Evolutionary conservation across 2,888 invertebrate species (phyloP).

Genomic region (Polyommatus iphigenia): DNA sequence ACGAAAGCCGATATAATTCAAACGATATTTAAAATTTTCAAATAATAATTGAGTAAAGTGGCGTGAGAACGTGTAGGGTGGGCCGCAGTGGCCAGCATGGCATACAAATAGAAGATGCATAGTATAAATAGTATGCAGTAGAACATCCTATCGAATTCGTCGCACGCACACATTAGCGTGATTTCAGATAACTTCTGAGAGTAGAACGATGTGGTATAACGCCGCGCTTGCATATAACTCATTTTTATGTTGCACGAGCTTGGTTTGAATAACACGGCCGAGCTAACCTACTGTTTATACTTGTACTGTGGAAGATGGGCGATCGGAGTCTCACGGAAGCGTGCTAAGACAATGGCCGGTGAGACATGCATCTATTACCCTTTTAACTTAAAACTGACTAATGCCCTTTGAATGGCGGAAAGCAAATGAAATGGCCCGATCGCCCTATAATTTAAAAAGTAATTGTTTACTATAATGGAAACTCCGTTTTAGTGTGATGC

Average conservation of each 20-base stretch:
- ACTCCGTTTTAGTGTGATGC: slow-evolving; percentile 26
- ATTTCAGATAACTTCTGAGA: background rate
- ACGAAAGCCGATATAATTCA: slow-evolving; percentile 26
- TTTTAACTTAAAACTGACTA: slow-evolving; percentile 60
- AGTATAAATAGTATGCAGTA: background rate
- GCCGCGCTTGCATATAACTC: background rate
- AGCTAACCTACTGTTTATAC: background rate
- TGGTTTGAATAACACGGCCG: background rate
- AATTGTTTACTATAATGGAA: slow-evolving; percentile 31
- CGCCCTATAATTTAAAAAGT: slow-evolving; percentile 37
- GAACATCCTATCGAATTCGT: background rate
- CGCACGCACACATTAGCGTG: background rate
- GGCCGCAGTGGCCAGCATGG: slow-evolving; percentile 52
- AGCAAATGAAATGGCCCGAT: slow-evolving; percentile 51
- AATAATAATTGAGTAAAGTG: slow-evolving; percentile 73
- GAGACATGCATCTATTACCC: slow-evolving; percentile 77
- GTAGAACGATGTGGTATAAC: background rate
- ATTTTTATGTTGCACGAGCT: background rate
- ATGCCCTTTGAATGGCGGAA: slow-evolving; percentile 59
- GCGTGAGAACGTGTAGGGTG: slow-evolving; percentile 74
- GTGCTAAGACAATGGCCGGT: slow-evolving; percentile 74
- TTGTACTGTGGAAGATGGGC: slow-evolving; percentile 40
- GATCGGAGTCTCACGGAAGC: slow-evolving; percentile 73
- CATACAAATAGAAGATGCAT: slow-evolving; percentile 48
- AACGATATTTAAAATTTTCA: slow-evolving; percentile 39